Evolutionary conservation across 2,797 vertebrate species (phyloP).

Genomic region (Microcaecilia unicolor): DNA sequence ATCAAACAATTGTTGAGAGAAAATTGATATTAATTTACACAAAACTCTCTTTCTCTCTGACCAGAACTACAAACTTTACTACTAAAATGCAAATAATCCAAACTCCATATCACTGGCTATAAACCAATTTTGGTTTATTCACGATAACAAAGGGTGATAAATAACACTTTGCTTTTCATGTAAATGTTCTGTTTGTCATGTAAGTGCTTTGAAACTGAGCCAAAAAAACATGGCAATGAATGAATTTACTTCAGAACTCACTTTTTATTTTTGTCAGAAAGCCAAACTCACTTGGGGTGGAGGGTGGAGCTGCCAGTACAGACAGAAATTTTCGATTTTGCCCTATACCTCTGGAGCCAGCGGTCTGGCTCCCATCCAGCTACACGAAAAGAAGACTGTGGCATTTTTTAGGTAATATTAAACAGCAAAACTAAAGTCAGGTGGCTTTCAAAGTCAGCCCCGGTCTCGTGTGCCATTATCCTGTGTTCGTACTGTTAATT

Average conservation of each 20-base stretch:
- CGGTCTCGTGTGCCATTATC: constrained; percentile 48
- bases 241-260: constrained; percentile 56
- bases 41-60: neutral
- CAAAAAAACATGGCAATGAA: constrained; percentile 48
- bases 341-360: constrained; percentile 74
- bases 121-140: constrained; percentile 14
- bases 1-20: neutral
- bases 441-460: constrained; percentile 49
- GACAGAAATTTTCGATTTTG: constrained; percentile 64
- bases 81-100: constrained; percentile 8
- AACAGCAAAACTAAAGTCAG: constrained; percentile 55
- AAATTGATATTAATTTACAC: neutral
- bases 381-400: constrained; percentile 43
- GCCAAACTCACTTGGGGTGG: constrained; percentile 62
- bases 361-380: constrained; percentile 60
- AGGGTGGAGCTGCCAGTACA: constrained; percentile 63
- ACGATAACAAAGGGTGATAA: constrained; percentile 37
- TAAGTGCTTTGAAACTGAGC: constrained; percentile 43
- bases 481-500: constrained; percentile 29
- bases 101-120: constrained; percentile 4
- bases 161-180: constrained; percentile 31
- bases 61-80: neutral
- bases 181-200: constrained; percentile 36
- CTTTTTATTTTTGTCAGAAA: constrained; percentile 58
- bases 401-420: constrained; percentile 57